These are phyloP conservation scores for Zosterops japonicus DNA, from an alignment of 2,113 vertebrate genomes.

Conservation along the genomic window DNA sequence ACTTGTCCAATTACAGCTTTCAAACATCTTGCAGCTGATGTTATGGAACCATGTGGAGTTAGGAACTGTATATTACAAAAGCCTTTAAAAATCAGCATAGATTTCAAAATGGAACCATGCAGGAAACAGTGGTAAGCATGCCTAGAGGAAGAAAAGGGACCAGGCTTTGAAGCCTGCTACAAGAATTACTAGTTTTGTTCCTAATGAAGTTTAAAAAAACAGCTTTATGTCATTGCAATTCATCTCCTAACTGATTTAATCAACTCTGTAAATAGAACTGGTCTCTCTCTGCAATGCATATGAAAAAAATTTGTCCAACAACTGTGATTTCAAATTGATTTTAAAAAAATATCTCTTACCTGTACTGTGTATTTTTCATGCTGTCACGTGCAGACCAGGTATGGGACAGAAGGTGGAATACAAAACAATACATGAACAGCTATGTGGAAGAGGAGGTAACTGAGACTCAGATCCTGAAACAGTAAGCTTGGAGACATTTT, in stretches of 20 bases:
- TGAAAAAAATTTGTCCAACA: neutral
- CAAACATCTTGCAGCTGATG: slow-evolving; percentile 43
- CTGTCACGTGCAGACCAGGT: neutral
- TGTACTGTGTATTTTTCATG: neutral
- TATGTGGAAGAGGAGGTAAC: neutral
- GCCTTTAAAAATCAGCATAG: neutral
- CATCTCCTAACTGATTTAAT: neutral
- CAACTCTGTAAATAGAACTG: neutral
- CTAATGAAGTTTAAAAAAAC: neutral
- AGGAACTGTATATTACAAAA: neutral
- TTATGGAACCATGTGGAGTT: slow-evolving; percentile 9
- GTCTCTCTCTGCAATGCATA: neutral
- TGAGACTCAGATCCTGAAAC: neutral
- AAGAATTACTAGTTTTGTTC: neutral
- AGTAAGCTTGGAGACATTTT: neutral
- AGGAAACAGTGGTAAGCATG: neutral
- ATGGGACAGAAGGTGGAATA: neutral
- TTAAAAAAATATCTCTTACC: neutral
- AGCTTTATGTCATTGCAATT: neutral
- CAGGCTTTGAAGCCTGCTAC: neutral
- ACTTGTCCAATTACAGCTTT: slow-evolving; percentile 29
- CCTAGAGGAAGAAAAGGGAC: neutral
- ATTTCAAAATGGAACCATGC: slow-evolving; percentile 10
- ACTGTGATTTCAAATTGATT: neutral
- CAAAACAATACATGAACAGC: neutral